phyloP scores from a whole-genome alignment of 2,888 invertebrate species.

The Idaea dimidiata region DNA sequence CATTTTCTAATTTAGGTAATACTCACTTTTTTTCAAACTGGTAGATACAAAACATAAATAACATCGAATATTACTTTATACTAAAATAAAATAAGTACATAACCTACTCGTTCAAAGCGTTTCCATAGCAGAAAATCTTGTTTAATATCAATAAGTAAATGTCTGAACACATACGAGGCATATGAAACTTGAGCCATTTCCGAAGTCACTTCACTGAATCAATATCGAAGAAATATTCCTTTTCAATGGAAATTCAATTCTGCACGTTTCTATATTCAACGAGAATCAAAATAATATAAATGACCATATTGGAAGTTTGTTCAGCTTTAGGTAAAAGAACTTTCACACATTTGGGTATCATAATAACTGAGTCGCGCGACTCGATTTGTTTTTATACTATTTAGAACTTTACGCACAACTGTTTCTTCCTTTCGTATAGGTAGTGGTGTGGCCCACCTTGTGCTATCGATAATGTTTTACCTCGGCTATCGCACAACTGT shows the following conservation, averaged over 20 bases:
- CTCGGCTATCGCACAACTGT: too few species aligned
- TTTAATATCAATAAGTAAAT: constrained; percentile 34
- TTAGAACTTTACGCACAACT: neutral
- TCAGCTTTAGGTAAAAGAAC: constrained; percentile 14
- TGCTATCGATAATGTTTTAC: too few species aligned
- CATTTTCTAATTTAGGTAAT: neutral
- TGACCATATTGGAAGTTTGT: constrained; percentile 33
- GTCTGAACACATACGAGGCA: constrained; percentile 31
- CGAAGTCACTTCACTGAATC: constrained; percentile 34
- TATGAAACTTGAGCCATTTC: constrained; percentile 35
- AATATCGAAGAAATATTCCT: constrained; percentile 41
- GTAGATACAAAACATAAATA: neutral
- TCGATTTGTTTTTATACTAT: neutral
- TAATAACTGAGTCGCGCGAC: neutral
- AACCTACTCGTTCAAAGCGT: neutral
- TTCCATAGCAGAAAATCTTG: constrained; percentile 14
- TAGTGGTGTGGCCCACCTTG: too few species aligned
- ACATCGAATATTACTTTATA: neutral
- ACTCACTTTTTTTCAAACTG: neutral
- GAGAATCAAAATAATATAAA: constrained; percentile 38
- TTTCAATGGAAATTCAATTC: constrained; percentile 44
- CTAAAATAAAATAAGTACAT: neutral
- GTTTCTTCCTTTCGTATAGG: too few species aligned
- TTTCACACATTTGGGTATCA: neutral
- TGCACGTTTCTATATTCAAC: constrained; percentile 33